Conservation (phyloP, 2,797 vertebrate species). For the Pelobates cultripes region DNA sequence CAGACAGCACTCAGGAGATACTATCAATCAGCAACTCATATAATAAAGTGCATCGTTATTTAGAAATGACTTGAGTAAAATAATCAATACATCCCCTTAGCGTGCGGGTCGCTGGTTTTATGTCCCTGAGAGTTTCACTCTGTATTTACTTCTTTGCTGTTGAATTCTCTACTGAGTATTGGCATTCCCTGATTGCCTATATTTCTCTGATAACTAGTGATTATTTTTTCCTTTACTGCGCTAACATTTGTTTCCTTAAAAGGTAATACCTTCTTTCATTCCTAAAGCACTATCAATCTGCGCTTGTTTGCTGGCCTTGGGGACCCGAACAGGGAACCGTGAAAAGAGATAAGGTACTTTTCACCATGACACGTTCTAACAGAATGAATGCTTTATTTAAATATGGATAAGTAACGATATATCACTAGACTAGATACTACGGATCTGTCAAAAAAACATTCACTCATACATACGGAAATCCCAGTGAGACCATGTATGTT, state of each 20-base stretch:
- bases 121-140: constrained; percentile 32
- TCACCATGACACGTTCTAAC: neutral
- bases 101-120: constrained; percentile 10
- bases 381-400: neutral
- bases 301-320: no score
- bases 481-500: no score
- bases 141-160: constrained; percentile 37
- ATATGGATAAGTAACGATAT: no score
- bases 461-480: no score
- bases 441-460: no score
- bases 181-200: constrained; percentile 32
- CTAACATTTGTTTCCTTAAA: neutral
- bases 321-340: neutral
- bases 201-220: constrained; percentile 10
- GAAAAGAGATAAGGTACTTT: neutral
- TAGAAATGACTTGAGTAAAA: constrained; percentile 35
- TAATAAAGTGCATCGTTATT: constrained; percentile 32
- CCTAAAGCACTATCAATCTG: constrained; percentile 17
- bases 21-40: constrained; percentile 22
- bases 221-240: constrained; percentile 1
- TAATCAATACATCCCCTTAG: constrained; percentile 43
- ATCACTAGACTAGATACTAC: no score
- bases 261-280: constrained; percentile 16
- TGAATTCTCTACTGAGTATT: constrained; percentile 35
- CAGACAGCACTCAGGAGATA: neutral